Percentiles rank a stretch among this genome's conserved stretches.
Conservation (phyloP, 1,140 invertebrate genomes). For the Drosophila yakuba region DNA sequence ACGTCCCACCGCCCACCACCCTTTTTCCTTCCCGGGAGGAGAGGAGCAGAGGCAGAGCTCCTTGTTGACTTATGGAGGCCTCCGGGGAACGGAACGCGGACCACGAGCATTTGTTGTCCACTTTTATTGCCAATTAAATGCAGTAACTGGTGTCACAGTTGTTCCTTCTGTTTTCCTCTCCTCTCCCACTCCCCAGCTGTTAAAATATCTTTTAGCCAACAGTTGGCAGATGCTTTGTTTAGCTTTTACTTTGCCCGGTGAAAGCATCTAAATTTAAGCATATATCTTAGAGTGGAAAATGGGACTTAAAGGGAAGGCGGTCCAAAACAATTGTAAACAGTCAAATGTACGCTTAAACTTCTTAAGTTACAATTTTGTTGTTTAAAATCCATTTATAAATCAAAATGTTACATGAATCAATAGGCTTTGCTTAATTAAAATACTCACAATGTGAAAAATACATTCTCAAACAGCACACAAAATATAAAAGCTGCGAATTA, state of each 20-base stretch:
- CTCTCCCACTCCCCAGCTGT: constrained; percentile 3
- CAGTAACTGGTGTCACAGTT: constrained; percentile 52
- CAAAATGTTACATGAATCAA: too few relatives aligned
- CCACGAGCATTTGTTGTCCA: constrained; percentile 59
- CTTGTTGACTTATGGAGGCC: background rate
- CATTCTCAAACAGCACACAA: too few relatives aligned
- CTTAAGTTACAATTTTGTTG: too few relatives aligned
- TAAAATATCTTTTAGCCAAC: constrained; percentile 51
- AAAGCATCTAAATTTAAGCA: constrained; percentile 20
- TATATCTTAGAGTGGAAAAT: background rate
- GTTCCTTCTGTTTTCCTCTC: background rate
- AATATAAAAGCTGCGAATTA: too few relatives aligned
- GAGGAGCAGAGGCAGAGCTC: background rate
- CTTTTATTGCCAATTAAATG: constrained; percentile 81
- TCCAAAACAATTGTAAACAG: background rate
- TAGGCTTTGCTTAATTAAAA: too few relatives aligned
- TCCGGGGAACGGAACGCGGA: constrained; percentile 6
- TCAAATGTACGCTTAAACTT: too few relatives aligned
- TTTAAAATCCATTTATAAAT: too few relatives aligned
- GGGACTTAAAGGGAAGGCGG: background rate
- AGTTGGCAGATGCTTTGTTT: constrained; percentile 39
- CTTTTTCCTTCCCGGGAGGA: background rate
- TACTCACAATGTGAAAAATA: too few relatives aligned
- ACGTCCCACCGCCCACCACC: background rate
- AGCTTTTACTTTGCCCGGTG: constrained; percentile 21